Base-by-base conservation (phyloP, 2,888 invertebrate genomes). In the Protophormia terraenovae region DNA sequence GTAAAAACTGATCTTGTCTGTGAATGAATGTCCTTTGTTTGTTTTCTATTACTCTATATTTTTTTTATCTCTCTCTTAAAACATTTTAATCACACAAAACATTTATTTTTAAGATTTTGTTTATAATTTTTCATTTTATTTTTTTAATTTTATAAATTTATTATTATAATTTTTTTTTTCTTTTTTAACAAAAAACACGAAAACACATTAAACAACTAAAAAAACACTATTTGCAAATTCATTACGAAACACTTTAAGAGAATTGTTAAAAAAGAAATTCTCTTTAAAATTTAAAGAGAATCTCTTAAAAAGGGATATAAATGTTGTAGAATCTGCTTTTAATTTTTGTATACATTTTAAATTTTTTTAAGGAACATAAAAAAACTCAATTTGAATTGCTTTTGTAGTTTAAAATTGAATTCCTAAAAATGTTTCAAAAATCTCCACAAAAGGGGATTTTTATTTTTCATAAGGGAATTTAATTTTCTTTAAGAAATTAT, bases 161-260 rank as follows among this genome's bases (percentile, higher is more conserved):
- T 67, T 64, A 35, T 62, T 66, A 66, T 24, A 41, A 29, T 66
- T 76, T 2, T 58, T 32, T 64, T 53, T 41, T 58, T 41, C 58
- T 72, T 22, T n/a, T n/a, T n/a, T n/a, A n/a, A n/a, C n/a, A n/a
- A n/a, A n/a, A 50, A 60, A 81, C 81, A 87, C 79, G 76, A 87
- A 86, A 85, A 86, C 86, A 85, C 87, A 87, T 86, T 86, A 79
- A 32, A 47, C 83, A 83, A 84, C 86, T 8, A 60, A 47, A 55
- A 16, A 6, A 27, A 45, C 32, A 75, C 32, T 7, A 16, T 24
- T 35, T 62, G 7, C 2, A 2, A 22, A 35, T 38, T 47, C 22
- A 60, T 83, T 81, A 77, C 55, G 29, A 77, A 86, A 84, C 55
- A 71, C 19, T 50, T 27, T 27, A 73, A 73, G 32, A 55, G 55